These are phyloP conservation scores for Luehdorfia chinensis DNA, from an alignment of 1,140 invertebrate genomes.

Conservation along the genomic window DNA sequence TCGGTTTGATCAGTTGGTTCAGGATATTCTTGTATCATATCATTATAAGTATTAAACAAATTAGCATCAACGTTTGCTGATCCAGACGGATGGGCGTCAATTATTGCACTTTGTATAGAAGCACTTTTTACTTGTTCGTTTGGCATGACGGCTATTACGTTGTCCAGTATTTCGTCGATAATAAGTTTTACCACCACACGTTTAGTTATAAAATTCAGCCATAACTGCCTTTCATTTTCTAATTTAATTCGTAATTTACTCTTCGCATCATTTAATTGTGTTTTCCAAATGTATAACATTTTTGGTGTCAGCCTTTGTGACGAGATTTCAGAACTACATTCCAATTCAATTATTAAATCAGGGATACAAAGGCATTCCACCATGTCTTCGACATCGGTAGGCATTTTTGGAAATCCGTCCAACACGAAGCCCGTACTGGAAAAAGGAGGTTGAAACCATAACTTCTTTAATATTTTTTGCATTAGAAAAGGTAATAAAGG, in stretches of 20 bases:
- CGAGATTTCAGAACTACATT: slow-evolving; percentile 42
- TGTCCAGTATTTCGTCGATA: slow-evolving; percentile 48
- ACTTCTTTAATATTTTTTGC: slow-evolving; percentile 57
- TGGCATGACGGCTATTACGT: slow-evolving; percentile 17
- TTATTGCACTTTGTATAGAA: slow-evolving; percentile 43
- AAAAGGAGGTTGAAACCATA: slow-evolving; percentile 74
- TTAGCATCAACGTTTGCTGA: slow-evolving; percentile 45
- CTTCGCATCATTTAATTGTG: slow-evolving; percentile 45
- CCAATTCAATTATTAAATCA: slow-evolving; percentile 75
- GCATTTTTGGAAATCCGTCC: slow-evolving; percentile 77
- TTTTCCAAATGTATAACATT: slow-evolving; percentile 65
- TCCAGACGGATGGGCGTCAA: slow-evolving; percentile 48
- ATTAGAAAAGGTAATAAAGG: slow-evolving; percentile 52
- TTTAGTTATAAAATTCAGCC: slow-evolving; percentile 49
- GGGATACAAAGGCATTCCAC: slow-evolving; percentile 70
- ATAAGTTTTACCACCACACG: slow-evolving; percentile 47
- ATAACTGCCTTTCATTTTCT: slow-evolving; percentile 35
- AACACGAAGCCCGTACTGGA: slow-evolving; percentile 71
- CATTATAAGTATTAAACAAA: slow-evolving; percentile 52
- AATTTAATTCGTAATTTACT: slow-evolving; percentile 37
- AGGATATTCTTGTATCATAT: slow-evolving; percentile 50
- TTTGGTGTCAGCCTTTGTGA: slow-evolving; percentile 49
- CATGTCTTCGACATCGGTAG: slow-evolving; percentile 73
- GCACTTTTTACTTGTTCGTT: slow-evolving; percentile 23
- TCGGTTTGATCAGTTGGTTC: slow-evolving; percentile 63